phyloP scores from a whole-genome alignment of 1,140 invertebrate genomes.

The Polypedilum pembai region DNA sequence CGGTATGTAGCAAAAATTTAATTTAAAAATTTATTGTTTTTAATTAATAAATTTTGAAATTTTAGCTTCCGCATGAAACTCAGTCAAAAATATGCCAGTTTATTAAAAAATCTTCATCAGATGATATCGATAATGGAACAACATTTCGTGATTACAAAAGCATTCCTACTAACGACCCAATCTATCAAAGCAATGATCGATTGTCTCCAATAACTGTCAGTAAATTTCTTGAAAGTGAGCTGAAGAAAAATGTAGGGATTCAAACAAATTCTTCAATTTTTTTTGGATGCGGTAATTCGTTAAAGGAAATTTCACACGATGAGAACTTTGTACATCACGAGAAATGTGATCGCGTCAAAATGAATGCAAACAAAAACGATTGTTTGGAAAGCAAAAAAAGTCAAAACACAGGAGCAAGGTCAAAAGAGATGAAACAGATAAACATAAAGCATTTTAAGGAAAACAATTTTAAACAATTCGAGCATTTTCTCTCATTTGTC shows the following conservation, averaged over 20 bases:
- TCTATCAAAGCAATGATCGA: conserved; percentile 43
- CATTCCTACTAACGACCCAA: conserved; percentile 40
- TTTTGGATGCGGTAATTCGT: too few relatives aligned
- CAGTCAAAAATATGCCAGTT: conserved; percentile 53
- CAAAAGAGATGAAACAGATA: too few relatives aligned
- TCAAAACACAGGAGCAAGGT: too few relatives aligned
- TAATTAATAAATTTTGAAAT: conserved; percentile 68
- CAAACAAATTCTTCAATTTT: too few relatives aligned
- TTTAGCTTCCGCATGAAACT: conserved; percentile 61
- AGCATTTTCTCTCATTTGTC: not conserved
- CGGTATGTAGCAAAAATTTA: conserved; percentile 55
- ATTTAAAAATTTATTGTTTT: conserved; percentile 25
- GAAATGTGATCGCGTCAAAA: too few relatives aligned
- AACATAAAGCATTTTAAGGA: too few relatives aligned
- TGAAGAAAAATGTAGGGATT: too few relatives aligned
- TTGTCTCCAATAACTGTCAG: conserved; percentile 87
- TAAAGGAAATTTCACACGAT: too few relatives aligned
- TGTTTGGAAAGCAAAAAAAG: too few relatives aligned
- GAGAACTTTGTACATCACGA: too few relatives aligned
- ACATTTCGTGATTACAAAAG: conserved; percentile 39
- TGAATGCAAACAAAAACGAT: too few relatives aligned
- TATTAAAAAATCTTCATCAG: not conserved
- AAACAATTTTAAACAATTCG: too few relatives aligned
- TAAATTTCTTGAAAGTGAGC: conserved; percentile 77
- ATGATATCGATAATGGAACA: conserved; percentile 30